These are phyloP conservation scores for Teinopalpus imperialis DNA, from an alignment of 2,888 invertebrate genomes.

Conservation along the genomic window DNA sequence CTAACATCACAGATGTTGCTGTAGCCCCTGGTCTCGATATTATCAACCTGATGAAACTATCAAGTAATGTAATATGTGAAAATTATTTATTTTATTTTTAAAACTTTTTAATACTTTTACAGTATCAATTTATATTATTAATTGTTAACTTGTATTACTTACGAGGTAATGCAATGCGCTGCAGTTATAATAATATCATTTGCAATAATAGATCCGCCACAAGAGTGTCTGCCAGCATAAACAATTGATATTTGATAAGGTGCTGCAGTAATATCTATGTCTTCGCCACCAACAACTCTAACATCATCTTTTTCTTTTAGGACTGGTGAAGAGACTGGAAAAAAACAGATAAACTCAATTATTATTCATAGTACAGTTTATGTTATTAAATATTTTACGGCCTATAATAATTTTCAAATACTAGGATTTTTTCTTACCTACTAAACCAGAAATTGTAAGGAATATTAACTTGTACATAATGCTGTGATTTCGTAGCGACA, in stretches of 20 bases:
- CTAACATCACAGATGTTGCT: no score
- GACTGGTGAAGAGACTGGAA: slow-evolving; percentile 52
- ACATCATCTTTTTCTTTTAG: slow-evolving; percentile 39
- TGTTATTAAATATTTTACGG: no score
- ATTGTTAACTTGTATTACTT: no score
- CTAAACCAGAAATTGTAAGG: not conserved
- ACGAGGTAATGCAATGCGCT: slow-evolving; percentile 81
- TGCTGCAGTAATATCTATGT: slow-evolving; percentile 64
- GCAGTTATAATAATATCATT: slow-evolving; percentile 77
- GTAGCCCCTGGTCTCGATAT: no score
- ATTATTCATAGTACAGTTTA: no score
- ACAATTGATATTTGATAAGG: slow-evolving; percentile 76
- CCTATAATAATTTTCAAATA: no score
- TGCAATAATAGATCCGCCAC: slow-evolving; percentile 80
- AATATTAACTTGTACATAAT: slow-evolving; percentile 9
- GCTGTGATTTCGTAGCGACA: not conserved
- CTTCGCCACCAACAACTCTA: slow-evolving; percentile 71
- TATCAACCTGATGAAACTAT: no score
- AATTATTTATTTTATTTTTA: no score
- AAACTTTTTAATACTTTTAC: no score
- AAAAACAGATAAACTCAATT: no score
- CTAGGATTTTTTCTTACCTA: slow-evolving; percentile 15
- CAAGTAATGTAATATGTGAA: no score
- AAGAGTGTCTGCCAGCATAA: slow-evolving; percentile 66
- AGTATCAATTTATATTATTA: no score